Conservation (phyloP, 2,113 vertebrate species). For the Morone saxatilis region DNA sequence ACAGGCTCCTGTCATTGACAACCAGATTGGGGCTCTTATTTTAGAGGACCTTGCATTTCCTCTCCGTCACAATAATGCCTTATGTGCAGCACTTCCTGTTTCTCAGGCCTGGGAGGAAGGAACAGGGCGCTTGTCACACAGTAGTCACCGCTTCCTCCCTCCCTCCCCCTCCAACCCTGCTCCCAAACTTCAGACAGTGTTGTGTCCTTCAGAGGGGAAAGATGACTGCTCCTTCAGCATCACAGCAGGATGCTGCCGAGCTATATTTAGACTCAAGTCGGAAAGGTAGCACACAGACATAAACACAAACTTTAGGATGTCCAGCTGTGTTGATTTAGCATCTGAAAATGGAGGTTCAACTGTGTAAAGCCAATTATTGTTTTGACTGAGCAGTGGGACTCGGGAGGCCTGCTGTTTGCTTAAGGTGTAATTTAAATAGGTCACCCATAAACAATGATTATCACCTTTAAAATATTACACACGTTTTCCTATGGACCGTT, state of each 20-base stretch:
- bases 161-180: slow-evolving; percentile 42
- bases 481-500: not conserved
- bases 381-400: slow-evolving; percentile 71
- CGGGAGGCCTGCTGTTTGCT: slow-evolving; percentile 40
- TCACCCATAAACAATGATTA: slow-evolving; percentile 30
- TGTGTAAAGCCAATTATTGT: slow-evolving; percentile 62
- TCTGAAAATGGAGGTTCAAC: slow-evolving; percentile 71
- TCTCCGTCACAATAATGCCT: slow-evolving; percentile 87
- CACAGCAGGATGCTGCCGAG: slow-evolving; percentile 75
- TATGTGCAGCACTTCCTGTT: slow-evolving; percentile 85
- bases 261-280: slow-evolving; percentile 79
- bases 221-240: slow-evolving; percentile 82
- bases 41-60: slow-evolving; percentile 87
- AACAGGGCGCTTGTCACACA: slow-evolving; percentile 85
- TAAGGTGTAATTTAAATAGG: slow-evolving; percentile 37
- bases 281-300: slow-evolving; percentile 84
- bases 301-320: slow-evolving; percentile 84
- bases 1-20: slow-evolving; percentile 79
- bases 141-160: slow-evolving; percentile 83
- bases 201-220: slow-evolving; percentile 82
- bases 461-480: slow-evolving; percentile 7
- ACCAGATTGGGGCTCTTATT: slow-evolving; percentile 81
- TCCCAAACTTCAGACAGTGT: slow-evolving; percentile 81
- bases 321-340: slow-evolving; percentile 82
- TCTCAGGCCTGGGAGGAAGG: slow-evolving; percentile 86